Evolutionary conservation across 2,113 vertebrate species (phyloP).

Genomic region (Capreolus pygargus): DNA sequence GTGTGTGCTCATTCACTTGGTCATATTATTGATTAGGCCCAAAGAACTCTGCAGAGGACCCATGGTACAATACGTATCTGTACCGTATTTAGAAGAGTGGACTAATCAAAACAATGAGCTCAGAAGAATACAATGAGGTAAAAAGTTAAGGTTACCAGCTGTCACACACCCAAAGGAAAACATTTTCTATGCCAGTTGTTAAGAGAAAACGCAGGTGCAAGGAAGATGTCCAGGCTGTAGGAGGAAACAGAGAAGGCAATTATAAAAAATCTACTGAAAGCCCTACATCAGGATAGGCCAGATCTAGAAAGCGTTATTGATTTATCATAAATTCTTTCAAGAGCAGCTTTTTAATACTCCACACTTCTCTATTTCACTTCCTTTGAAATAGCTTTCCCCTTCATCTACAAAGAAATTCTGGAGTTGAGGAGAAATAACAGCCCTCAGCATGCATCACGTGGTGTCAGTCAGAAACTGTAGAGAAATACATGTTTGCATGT

Average conservation of each 20-base stretch:
- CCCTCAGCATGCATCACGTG: not conserved
- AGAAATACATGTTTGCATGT: not conserved
- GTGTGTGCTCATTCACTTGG: not conserved
- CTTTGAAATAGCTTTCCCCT: not conserved
- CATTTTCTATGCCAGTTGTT: not conserved
- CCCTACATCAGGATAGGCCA: not conserved
- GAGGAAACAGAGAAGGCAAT: not conserved
- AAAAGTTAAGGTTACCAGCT: not conserved
- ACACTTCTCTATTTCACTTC: not conserved
- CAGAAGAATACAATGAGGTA: conserved; percentile 1
- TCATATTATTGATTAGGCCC: not conserved
- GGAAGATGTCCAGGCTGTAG: not conserved
- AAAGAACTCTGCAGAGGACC: not conserved
- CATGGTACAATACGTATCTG: not conserved
- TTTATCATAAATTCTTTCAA: conserved; percentile 4
- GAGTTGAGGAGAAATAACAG: not conserved
- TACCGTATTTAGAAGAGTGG: not conserved
- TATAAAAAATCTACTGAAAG: not conserved
- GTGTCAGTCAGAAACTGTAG: not conserved
- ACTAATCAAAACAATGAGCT: conserved; percentile 29
- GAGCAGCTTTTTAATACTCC: not conserved
- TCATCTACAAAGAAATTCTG: not conserved
- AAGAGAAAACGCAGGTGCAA: conserved; percentile 24
- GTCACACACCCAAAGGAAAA: conserved; percentile 5
- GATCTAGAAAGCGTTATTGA: not conserved